A percentile compares a stretch with the other conserved stretches of the same genome.
phyloP scores from a whole-genome alignment of 2,888 invertebrate genomes.

The Metellina segmentata region DNA sequence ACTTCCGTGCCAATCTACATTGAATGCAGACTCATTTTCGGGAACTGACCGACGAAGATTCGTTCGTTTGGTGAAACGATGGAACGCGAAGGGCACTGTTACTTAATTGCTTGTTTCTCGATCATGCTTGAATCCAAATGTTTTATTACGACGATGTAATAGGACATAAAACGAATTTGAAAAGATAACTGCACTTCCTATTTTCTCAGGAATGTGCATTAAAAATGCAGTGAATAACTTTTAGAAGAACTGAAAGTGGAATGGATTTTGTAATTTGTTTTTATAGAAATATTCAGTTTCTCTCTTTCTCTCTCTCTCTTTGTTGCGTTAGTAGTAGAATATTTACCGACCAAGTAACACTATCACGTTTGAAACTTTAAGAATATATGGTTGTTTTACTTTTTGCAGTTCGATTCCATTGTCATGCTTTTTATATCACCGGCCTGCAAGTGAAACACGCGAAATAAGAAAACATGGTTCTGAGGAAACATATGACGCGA shows the following conservation, averaged over 20 bases:
- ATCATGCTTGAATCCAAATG: background rate
- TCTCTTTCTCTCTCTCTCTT: too few species aligned
- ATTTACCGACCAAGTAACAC: too few species aligned
- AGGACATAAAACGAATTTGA: background rate
- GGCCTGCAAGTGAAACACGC: too few species aligned
- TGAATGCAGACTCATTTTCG: constrained; percentile 26
- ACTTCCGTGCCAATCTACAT: constrained; percentile 14
- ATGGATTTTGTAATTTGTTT: too few species aligned
- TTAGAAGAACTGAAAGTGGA: background rate
- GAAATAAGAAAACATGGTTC: too few species aligned
- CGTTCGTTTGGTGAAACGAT: constrained; percentile 9
- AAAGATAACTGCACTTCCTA: background rate
- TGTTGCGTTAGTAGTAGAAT: too few species aligned
- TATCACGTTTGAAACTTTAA: too few species aligned
- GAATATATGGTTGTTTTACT: too few species aligned
- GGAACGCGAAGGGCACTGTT: background rate
- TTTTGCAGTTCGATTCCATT: too few species aligned
- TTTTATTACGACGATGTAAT: background rate
- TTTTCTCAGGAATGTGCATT: background rate
- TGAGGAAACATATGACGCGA: too few species aligned
- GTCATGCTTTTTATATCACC: too few species aligned
- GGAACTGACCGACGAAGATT: background rate
- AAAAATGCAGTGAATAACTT: background rate
- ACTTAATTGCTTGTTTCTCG: background rate
- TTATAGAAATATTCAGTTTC: too few species aligned